These are phyloP conservation scores for Hirtodrosophila duncani DNA, from an alignment of 2,888 invertebrate genomes.

Conservation along the genomic window DNA sequence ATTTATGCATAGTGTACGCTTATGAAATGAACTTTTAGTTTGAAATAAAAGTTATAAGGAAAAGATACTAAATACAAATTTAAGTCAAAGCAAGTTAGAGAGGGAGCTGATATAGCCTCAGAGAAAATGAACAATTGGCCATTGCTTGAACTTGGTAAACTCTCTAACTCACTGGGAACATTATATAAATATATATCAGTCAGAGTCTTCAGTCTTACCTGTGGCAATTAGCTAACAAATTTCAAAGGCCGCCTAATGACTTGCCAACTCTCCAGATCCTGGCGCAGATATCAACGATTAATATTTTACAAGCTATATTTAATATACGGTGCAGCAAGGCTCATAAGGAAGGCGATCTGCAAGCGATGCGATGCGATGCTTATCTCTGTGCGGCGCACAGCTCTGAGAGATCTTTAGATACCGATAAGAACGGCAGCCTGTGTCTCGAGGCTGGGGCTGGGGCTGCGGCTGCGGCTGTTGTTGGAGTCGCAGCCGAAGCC, in stretches of 20 bases:
- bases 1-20: conserved; percentile 49
- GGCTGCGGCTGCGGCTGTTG: neutral
- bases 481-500: too few relatives aligned
- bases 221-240: conserved; percentile 22
- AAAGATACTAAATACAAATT: neutral
- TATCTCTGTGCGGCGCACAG: conserved; percentile 57
- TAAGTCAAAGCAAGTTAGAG: too few relatives aligned
- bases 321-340: conserved; percentile 25
- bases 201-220: too few relatives aligned
- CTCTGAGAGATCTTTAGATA: conserved; percentile 50
- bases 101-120: neutral
- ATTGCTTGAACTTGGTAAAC: too few relatives aligned
- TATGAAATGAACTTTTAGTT: conserved; percentile 51
- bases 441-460: conserved; percentile 6
- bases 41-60: conserved; percentile 18
- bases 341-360: too few relatives aligned
- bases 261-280: conserved; percentile 51
- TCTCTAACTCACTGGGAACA: too few relatives aligned
- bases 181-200: too few relatives aligned
- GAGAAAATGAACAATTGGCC: neutral
- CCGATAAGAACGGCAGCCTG: conserved; percentile 33
- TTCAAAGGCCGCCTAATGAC: conserved; percentile 52
- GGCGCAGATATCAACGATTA: conserved; percentile 45
- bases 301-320: conserved; percentile 65
- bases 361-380: conserved; percentile 3